A percentile compares a stretch with the other conserved stretches of the same genome.
Evolutionary conservation across 1,140 invertebrate genomes (phyloP).

Genomic region (Drosophila varians): DNA sequence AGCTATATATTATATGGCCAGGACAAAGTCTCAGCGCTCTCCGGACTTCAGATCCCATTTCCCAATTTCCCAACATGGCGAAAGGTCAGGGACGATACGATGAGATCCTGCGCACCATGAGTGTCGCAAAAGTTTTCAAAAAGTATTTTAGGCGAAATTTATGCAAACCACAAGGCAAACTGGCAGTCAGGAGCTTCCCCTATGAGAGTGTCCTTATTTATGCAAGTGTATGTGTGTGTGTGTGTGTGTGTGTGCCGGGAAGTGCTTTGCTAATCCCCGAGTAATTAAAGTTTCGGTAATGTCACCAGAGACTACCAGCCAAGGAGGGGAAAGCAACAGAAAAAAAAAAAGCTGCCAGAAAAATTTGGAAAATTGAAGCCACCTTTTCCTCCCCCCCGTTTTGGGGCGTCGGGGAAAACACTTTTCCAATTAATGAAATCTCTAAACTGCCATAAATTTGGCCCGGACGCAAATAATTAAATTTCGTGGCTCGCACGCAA

Average conservation of each 20-base stretch:
- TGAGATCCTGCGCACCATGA: slow-evolving; percentile 45
- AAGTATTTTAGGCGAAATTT: slow-evolving; percentile 82
- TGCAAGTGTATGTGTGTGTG: slow-evolving; percentile 19
- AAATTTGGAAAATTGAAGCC: slow-evolving; percentile 37
- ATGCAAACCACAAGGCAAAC: slow-evolving; percentile 77
- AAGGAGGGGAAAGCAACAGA: slow-evolving; percentile 15
- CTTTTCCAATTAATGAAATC: slow-evolving; percentile 83
- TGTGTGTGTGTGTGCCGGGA: slow-evolving; percentile 34
- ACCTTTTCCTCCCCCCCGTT: neutral
- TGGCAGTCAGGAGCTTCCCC: slow-evolving; percentile 42
- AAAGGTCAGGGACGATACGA: slow-evolving; percentile 33
- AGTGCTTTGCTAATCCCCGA: slow-evolving; percentile 72
- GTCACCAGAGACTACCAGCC: slow-evolving; percentile 54
- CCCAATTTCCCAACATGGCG: slow-evolving; percentile 38
- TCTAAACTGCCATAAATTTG: slow-evolving; percentile 82
- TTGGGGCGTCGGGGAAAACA: slow-evolving; percentile 51
- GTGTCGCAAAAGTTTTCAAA: slow-evolving; percentile 79
- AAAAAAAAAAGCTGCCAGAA: slow-evolving; percentile 50
- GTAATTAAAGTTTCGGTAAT: slow-evolving; percentile 81
- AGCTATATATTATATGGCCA: slow-evolving; percentile 11
- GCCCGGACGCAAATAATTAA: slow-evolving; percentile 79
- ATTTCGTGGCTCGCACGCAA: slow-evolving; percentile 63
- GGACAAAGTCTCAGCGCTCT: neutral
- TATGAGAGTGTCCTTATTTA: slow-evolving; percentile 12
- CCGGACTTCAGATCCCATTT: neutral